Conservation (phyloP, 2,113 vertebrate genomes). For the Thamnophis sirtalis region DNA sequence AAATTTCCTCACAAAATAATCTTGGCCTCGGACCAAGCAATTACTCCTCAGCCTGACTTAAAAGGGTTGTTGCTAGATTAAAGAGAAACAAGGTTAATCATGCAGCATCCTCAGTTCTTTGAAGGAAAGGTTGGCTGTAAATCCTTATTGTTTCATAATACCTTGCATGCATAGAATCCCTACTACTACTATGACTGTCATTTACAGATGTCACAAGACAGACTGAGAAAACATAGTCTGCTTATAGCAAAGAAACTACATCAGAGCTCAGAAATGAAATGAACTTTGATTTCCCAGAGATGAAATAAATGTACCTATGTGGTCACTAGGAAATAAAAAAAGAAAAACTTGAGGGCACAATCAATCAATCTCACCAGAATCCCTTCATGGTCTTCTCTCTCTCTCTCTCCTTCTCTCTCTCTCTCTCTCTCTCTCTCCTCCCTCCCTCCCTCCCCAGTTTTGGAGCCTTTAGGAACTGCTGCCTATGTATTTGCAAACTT, state of each 20-base stretch:
- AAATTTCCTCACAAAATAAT: neutral
- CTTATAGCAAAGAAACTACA: neutral
- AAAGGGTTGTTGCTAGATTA: neutral
- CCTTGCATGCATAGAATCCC: neutral
- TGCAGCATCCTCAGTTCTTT: neutral
- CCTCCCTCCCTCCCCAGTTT: neutral
- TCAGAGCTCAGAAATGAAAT: neutral
- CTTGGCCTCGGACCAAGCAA: neutral
- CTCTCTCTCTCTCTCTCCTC: no score
- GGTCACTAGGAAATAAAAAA: neutral
- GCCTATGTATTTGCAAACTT: neutral
- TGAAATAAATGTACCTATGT: neutral
- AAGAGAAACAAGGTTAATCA: neutral
- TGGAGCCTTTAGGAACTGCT: neutral
- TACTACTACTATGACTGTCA: neutral
- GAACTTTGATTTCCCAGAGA: neutral
- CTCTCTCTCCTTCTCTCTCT: no score
- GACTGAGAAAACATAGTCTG: neutral
- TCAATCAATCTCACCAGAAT: neutral
- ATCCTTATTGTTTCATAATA: neutral
- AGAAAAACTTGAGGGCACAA: neutral
- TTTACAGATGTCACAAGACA: neutral
- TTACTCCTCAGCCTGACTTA: neutral
- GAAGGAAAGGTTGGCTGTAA: neutral
- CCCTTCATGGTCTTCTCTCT: neutral